Evolutionary conservation across 1,140 invertebrate genomes (phyloP).

Genomic region (Eufriesea mexicana): DNA sequence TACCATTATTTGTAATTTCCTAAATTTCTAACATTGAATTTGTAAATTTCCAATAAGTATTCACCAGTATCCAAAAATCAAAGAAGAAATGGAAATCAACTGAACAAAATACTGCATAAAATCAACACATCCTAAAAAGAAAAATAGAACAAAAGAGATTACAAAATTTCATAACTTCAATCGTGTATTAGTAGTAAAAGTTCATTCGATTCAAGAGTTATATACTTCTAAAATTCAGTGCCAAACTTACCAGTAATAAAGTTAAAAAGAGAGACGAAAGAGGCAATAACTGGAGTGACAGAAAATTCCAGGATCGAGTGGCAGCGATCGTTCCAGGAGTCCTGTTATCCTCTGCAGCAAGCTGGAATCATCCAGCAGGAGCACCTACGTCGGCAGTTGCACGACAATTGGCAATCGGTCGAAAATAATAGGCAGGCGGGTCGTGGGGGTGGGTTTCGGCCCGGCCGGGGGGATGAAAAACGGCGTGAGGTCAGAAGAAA

Average conservation of each 20-base stretch:
- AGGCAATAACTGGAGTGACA: no score
- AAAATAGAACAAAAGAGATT: no score
- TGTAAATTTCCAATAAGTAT: no score
- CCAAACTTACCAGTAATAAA: background rate
- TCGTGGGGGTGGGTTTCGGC: conserved; percentile 23
- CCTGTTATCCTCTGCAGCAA: background rate
- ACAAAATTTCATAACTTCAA: no score
- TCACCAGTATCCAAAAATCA: no score
- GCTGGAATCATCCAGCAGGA: conserved; percentile 24
- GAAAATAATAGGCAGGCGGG: conserved; percentile 60
- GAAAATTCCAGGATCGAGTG: conserved; percentile 22
- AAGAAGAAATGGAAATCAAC: no score
- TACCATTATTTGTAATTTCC: no score
- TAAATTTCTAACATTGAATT: no score
- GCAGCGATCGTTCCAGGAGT: background rate
- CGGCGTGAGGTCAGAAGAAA: conserved; percentile 75
- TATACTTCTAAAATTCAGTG: background rate
- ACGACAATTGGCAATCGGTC: conserved; percentile 66
- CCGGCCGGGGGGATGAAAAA: conserved; percentile 30
- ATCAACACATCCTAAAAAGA: no score
- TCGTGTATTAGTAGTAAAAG: no score
- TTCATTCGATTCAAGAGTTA: no score
- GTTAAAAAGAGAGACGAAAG: background rate
- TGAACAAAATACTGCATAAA: no score
- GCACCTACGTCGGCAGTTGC: conserved; percentile 57